Evolutionary conservation across 2,113 vertebrate genomes (phyloP), one percentile per base, ranked within the genome.

Genomic region (Protomyctophum bolini): DNA sequence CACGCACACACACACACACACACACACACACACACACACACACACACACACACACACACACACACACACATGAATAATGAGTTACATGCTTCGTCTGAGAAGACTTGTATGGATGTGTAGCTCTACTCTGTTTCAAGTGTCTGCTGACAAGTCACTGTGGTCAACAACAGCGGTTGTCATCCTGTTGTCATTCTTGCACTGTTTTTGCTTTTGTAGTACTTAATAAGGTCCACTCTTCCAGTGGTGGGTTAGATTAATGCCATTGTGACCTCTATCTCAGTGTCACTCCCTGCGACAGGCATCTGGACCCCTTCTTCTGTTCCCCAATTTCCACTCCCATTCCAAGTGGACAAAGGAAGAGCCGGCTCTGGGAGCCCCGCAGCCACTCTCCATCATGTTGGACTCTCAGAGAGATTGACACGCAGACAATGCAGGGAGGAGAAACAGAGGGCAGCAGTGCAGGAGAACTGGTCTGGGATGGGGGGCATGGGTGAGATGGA

Each of bases 331-430:
- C 77, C 74, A 64, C 50, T 74, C 82, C 75, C 48, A 87, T 89
- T 91, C 65, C 63, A 86, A 11, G 7, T 57, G 73, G 72, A 91
- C 88, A 90, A 91, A 87, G 77, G 78, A 11, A 69, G 75, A 78
- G 80, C 73, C 71, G 83, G 88, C 80, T 56, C 70, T 76, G 14
- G 75, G 75, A 67, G 68, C 54, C 90, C 86, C 83, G 81, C 75
- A 87, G 77, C 78, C 80, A 64, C 84, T 77, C 84, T 92, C 89
- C 86, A 91, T 92, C 91, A 92, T 81, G 87, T 74, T 68, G 76
- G 66, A 57, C 74, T 75, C 79, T 86, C 62, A n/a, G 68, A 58
- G 83, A 61, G 83, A 61, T 62, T 91, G 92, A 92, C 92, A 88
- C 45, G 48, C 85, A 88, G 80, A 92, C 92, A 92, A 92, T 89